Percentiles rank a stretch among this genome's conserved stretches.
These are phyloP conservation scores for Lophura nycthemera DNA, from an alignment of 2,113 vertebrate genomes.

Conservation along the genomic window DNA sequence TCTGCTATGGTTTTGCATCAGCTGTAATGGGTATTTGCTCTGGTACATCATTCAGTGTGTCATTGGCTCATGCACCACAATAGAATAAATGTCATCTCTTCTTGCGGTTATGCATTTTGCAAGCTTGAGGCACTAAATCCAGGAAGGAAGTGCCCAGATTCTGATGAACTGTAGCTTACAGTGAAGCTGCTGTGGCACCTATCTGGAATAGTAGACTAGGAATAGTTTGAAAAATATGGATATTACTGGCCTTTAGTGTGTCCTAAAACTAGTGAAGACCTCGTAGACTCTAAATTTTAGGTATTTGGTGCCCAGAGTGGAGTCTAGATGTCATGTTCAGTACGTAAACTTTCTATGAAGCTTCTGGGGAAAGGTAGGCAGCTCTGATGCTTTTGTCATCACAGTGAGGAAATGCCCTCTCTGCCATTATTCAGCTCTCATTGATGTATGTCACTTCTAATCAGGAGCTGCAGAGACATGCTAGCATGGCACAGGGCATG, in stretches of 20 bases:
- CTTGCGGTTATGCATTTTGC: not conserved
- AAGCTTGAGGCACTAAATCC: not conserved
- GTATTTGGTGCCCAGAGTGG: not conserved
- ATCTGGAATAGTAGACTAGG: not conserved
- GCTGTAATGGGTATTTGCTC: not conserved
- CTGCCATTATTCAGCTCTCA: fast-evolving
- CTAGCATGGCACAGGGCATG: not conserved
- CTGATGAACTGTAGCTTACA: not conserved
- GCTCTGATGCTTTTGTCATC: not conserved
- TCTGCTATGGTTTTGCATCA: not conserved
- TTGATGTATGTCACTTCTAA: not conserved
- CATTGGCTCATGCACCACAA: not conserved
- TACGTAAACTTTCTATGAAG: not conserved
- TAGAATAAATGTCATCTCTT: not conserved
- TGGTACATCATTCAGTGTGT: not conserved
- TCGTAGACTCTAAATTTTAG: not conserved
- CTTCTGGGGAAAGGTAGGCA: not conserved
- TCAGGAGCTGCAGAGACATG: not conserved
- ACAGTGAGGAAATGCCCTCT: not conserved
- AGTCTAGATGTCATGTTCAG: not conserved
- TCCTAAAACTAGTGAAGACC: not conserved
- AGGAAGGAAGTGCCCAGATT: not conserved
- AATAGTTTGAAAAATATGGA: not conserved
- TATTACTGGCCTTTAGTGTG: not conserved
- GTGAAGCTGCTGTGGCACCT: not conserved